Evolutionary conservation across 2,113 vertebrate species (phyloP).

Genomic region (Anguilla rostrata): DNA sequence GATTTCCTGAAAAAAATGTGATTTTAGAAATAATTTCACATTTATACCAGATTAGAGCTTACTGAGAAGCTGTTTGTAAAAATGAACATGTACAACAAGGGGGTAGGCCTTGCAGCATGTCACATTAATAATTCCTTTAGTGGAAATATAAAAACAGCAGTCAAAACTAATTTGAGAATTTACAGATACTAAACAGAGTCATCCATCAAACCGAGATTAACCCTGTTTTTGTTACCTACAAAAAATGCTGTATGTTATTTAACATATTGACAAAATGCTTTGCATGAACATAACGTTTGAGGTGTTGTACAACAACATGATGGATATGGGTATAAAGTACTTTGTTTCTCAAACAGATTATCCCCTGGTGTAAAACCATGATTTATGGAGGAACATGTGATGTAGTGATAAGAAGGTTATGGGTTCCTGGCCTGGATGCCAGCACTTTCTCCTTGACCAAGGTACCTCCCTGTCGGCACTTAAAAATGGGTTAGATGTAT

Average conservation of each 20-base stretch:
- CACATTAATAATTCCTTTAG: background rate
- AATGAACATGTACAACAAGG: background rate
- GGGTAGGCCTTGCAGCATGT: background rate
- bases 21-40: background rate
- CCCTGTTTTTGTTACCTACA: too few relatives aligned
- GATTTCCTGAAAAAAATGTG: background rate
- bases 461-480: background rate
- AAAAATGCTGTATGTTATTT: too few relatives aligned
- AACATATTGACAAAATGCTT: background rate
- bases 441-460: background rate
- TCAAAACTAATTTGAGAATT: too few relatives aligned
- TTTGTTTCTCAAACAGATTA: background rate
- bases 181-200: too few relatives aligned
- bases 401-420: background rate
- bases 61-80: background rate
- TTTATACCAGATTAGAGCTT: background rate
- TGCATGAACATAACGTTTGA: background rate
- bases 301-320: background rate
- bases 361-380: background rate
- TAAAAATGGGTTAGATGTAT: background rate
- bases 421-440: background rate
- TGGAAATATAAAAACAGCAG: too few relatives aligned
- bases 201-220: too few relatives aligned
- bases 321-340: background rate
- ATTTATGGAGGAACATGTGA: background rate